These are phyloP conservation scores for Arctocebus calabarensis DNA, from an alignment of 2,797 vertebrate species.

Conservation along the genomic window DNA sequence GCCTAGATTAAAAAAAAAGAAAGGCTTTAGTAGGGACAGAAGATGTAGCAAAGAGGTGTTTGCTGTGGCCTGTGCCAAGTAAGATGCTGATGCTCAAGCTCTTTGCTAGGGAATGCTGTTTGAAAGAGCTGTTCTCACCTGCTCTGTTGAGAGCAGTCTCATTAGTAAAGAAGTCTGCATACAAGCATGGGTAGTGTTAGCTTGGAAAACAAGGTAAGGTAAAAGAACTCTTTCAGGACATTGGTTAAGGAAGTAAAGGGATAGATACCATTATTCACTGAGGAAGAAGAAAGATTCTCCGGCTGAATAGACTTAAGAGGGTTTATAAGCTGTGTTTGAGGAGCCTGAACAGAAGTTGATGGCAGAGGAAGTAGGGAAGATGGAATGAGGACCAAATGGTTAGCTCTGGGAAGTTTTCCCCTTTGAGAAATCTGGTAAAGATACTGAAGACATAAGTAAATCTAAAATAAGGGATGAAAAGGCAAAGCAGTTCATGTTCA, in stretches of 20 bases:
- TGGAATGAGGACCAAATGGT: not conserved
- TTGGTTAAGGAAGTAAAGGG: slow-evolving; percentile 3
- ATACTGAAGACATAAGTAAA: not conserved
- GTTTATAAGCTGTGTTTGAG: not conserved
- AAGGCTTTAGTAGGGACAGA: slow-evolving; percentile 44
- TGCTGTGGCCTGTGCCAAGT: not conserved
- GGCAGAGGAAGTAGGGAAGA: not conserved
- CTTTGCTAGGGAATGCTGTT: not conserved
- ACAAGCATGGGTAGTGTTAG: slow-evolving; percentile 13
- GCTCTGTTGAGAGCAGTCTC: not conserved
- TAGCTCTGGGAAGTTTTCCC: not conserved
- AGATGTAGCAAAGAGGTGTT: not conserved
- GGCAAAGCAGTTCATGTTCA: not conserved
- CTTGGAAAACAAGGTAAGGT: slow-evolving; percentile 11
- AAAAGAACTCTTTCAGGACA: slow-evolving; percentile 24
- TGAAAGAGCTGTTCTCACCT: slow-evolving; percentile 8
- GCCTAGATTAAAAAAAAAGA: not conserved
- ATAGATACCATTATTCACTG: not conserved
- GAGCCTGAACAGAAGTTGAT: not conserved
- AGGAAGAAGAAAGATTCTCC: slow-evolving; percentile 1
- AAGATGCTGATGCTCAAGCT: not conserved
- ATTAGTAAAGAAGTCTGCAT: not conserved
- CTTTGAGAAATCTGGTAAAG: slow-evolving; percentile 4
- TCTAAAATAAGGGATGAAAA: slow-evolving; percentile 2
- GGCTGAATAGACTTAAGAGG: not conserved